Base-by-base conservation (phyloP, 2,797 vertebrate species). In the Danio tinwini region DNA sequence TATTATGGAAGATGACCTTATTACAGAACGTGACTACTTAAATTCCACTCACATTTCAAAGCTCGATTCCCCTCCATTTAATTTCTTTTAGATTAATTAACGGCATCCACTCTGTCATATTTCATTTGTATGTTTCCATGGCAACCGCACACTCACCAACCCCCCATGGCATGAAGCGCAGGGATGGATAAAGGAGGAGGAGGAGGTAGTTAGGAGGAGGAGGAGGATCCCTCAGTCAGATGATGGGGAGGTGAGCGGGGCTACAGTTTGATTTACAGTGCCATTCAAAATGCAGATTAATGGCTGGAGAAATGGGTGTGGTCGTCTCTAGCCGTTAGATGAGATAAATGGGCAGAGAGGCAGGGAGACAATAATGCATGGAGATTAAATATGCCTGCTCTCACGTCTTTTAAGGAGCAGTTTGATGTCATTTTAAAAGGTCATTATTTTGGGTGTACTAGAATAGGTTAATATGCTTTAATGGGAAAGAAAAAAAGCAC, bases 11-110 rank as follows among this genome's bases (percentile, higher is more conserved):
- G 82, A 81, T 81, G 81, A 85, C 82, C 85, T 85, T 84, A 85
- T 85, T 83, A 82, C 71, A 73, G 61, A 76, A 81, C 80, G 80
- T 85, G 85, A 82, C 85, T 76, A 81, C 80, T 87, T 85, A 87
- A 85, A 87, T 85, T 87, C 82, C 82, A 82, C 78, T 85, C 80
- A 83, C 84, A 85, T 87, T 84, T 83, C 76, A 81, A 72, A 81
- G 84, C 78, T 85, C 78, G 80, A 85, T 85, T 85, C 77, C 65
- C 65, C 80, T 82, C 82, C 85, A 82, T 85, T 87, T 87, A 85
- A 85, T 85, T 87, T 84, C 84, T 87, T 73, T 58, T 16, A 29
- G 58, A 72, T 68, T 87, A 84, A 87, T 87, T 85, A 85, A 82
- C 82, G 81, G 71, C 84, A 78, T 85, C 86, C 84, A 82, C 82